Conservation (phyloP, 1,140 invertebrate species). For the Tachypleus tridentatus region DNA sequence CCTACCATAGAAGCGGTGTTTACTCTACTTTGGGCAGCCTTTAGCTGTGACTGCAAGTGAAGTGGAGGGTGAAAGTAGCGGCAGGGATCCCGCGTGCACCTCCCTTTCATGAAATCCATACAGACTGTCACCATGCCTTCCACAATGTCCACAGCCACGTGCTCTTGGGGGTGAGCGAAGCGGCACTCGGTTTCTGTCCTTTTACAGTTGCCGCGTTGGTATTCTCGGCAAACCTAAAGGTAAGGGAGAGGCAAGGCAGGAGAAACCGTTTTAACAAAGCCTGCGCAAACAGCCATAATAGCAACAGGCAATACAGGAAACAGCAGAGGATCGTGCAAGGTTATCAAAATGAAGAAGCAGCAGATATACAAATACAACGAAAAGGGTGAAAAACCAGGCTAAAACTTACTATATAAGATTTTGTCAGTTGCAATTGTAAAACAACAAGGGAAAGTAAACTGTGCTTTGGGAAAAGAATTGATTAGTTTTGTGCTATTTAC, state of each 20-base stretch:
- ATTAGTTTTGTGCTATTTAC: too few relatives aligned
- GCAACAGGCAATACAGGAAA: too few relatives aligned
- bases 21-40: slow-evolving; percentile 70
- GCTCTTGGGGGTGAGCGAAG: slow-evolving; percentile 92
- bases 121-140: slow-evolving; percentile 91
- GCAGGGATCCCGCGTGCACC: slow-evolving; percentile 90
- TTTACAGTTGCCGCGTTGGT: slow-evolving; percentile 93
- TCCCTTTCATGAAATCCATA: slow-evolving; percentile 96
- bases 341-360: too few relatives aligned
- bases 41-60: slow-evolving; percentile 98
- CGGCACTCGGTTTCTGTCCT: slow-evolving; percentile 89
- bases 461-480: too few relatives aligned
- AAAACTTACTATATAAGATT: too few relatives aligned
- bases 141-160: slow-evolving; percentile 70
- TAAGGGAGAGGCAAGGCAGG: slow-evolving; percentile 10
- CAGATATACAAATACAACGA: too few relatives aligned
- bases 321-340: too few relatives aligned
- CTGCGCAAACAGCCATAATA: too few relatives aligned
- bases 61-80: slow-evolving; percentile 94
- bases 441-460: too few relatives aligned
- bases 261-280: slow-evolving; percentile 12
- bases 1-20: slow-evolving; percentile 64
- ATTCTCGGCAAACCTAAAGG: slow-evolving; percentile 91
- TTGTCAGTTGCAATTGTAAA: too few relatives aligned
- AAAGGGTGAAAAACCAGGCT: too few relatives aligned